These are phyloP conservation scores for Dendrolimus houi DNA, from an alignment of 2,888 invertebrate species.

Conservation along the genomic window DNA sequence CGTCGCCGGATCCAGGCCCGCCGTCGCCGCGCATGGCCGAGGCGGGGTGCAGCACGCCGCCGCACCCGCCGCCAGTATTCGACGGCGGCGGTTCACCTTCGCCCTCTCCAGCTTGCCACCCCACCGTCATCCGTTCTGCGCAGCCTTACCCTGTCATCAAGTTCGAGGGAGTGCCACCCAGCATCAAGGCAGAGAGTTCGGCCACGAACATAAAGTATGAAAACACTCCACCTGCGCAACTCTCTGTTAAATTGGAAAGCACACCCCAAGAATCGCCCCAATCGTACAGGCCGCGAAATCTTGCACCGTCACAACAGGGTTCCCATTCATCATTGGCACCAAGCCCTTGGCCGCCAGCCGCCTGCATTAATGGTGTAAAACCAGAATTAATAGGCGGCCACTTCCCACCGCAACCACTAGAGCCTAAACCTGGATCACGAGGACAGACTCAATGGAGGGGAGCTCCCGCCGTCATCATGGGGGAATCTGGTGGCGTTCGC, in stretches of 20 bases:
- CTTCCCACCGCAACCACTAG: conserved; percentile 65
- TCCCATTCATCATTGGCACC: conserved; percentile 49
- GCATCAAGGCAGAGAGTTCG: conserved; percentile 48
- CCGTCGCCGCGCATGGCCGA: conserved; percentile 88
- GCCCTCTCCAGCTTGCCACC: conserved; percentile 61
- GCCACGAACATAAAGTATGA: conserved; percentile 45
- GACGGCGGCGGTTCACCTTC: conserved; percentile 66
- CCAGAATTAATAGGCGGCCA: conserved; percentile 86
- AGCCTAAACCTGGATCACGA: conserved; percentile 51
- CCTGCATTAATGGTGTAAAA: conserved; percentile 86
- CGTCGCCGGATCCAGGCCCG: conserved; percentile 92
- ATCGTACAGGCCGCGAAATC: conserved; percentile 51
- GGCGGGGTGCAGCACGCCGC: conserved; percentile 79
- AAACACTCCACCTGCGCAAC: conserved; percentile 36
- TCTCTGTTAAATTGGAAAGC: conserved; percentile 66
- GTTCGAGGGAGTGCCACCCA: conserved; percentile 65
- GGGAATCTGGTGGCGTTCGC: conserved; percentile 91
- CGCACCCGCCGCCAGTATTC: conserved; percentile 73
- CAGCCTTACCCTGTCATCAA: conserved; percentile 78
- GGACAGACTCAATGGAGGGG: conserved; percentile 71
- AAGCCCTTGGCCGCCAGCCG: conserved; percentile 75
- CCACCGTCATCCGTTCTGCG: conserved; percentile 75
- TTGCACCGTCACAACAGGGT: conserved; percentile 63
- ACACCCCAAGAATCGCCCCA: conserved; percentile 43
- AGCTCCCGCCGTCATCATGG: conserved; percentile 94